Base-by-base conservation (phyloP, 2,113 vertebrate genomes). In the Etheostoma cragini region DNA sequence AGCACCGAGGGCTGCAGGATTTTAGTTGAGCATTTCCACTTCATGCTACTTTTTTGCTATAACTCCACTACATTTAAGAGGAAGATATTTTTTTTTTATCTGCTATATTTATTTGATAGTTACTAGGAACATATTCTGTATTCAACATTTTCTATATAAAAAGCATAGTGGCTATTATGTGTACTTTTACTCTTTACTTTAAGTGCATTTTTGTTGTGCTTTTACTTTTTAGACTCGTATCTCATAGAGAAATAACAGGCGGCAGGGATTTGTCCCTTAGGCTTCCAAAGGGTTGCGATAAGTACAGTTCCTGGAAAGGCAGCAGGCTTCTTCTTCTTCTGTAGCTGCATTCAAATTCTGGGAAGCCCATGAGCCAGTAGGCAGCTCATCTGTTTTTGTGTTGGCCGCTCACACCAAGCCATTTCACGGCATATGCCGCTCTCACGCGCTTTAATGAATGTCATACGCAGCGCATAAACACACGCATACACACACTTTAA, bases 361-460 rank as follows among this genome's bases (percentile, higher is more conserved):
- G 88, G 86, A 76, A 85, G 83, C 53, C 46, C 45, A 49, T 66
- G 80, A 87, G 87, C 70, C 78, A 78, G 78, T 71, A 67, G 62
- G 81, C 86, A 82, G 78, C 71, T 86, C 63, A 64, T 76, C 46
- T 79, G 72, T 81, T 86, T 84, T 82, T 79, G 78, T 80, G 56
- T 82, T 84, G 89, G 83, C 81, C 58, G 54, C 82, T 87, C 76
- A 63, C 72, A 58, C 66, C 72, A 69, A 91, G 87, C 83, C 80
- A 82, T 83, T 58, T 22, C 61, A 45, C 38, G 21, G 78, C 85
- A 91, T 89, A 85, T 88, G 87, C 65, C 81, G 80, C 76, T 67
- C 76, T 89, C 49, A 42, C 88, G 83, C 67, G 52, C 80, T 87
- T 85, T 76, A 91, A 89, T 90, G 85, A 88, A 86, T 80, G 86